Conservation (phyloP, 2,888 invertebrate genomes). For the Sturmia bella region DNA sequence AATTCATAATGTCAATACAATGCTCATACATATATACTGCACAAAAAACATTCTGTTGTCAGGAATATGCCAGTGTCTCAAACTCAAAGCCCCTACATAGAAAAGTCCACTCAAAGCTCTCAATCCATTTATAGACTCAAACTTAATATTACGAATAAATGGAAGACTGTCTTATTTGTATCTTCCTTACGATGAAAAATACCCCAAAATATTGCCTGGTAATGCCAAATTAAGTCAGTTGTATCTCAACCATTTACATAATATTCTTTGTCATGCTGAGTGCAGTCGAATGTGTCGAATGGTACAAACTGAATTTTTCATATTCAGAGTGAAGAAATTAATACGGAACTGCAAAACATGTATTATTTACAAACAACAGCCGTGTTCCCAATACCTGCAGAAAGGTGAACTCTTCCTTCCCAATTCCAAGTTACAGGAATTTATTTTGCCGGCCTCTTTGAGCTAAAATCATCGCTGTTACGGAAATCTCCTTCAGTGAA, state of each 20-base stretch:
- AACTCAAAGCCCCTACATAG: background rate
- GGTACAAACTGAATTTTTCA: background rate
- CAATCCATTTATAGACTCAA: background rate
- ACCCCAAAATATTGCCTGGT: background rate
- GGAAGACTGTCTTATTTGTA: background rate
- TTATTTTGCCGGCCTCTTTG: background rate
- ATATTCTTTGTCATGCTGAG: background rate
- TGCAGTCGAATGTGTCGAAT: background rate
- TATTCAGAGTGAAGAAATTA: background rate
- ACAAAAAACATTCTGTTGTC: constrained; percentile 12
- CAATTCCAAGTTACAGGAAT: background rate
- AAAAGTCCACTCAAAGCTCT: background rate
- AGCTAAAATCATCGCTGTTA: background rate
- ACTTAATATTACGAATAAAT: background rate
- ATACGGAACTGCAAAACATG: background rate
- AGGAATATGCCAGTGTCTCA: background rate
- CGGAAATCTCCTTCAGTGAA: background rate
- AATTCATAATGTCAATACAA: background rate
- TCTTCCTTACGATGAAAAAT: background rate
- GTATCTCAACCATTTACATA: background rate
- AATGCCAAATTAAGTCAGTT: background rate
- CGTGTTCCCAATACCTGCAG: background rate
- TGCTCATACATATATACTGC: background rate
- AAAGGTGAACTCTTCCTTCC: background rate
- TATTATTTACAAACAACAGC: background rate